These are phyloP conservation scores for Philereme vetulata DNA, from an alignment of 2,888 invertebrate species.

Conservation along the genomic window DNA sequence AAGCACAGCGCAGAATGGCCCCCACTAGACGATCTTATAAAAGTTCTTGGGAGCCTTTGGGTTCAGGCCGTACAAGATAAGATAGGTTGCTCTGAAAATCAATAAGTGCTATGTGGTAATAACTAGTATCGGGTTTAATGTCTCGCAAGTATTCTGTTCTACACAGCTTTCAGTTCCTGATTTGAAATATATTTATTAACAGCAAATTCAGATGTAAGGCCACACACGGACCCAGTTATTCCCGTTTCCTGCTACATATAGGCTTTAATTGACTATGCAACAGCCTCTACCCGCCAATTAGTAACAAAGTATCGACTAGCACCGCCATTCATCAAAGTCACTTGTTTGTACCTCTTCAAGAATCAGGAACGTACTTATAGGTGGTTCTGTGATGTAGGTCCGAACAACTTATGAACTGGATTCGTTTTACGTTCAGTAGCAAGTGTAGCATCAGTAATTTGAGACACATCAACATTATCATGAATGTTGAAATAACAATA, in stretches of 20 bases:
- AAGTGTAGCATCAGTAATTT: too few relatives aligned
- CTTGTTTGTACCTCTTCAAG: slow-evolving; percentile 21
- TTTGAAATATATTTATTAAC: neutral
- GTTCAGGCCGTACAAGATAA: too few relatives aligned
- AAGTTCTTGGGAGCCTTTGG: too few relatives aligned
- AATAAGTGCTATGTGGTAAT: too few relatives aligned
- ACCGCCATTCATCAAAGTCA: slow-evolving; percentile 26
- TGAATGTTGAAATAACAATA: too few relatives aligned
- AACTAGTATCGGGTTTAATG: too few relatives aligned
- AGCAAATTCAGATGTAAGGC: slow-evolving; percentile 10
- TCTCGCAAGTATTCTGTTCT: neutral
- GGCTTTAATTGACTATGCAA: slow-evolving; percentile 29
- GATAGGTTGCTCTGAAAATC: neutral
- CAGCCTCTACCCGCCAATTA: slow-evolving; percentile 28
- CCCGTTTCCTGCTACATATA: slow-evolving; percentile 19
- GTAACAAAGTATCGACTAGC: slow-evolving; percentile 22
- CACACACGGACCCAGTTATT: slow-evolving; percentile 14
- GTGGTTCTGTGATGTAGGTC: slow-evolving; percentile 5
- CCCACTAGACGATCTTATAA: too few relatives aligned
- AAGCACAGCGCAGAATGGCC: too few relatives aligned
- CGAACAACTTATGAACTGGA: neutral
- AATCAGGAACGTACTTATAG: slow-evolving; percentile 10
- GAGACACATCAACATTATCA: too few relatives aligned
- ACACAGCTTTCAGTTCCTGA: too few relatives aligned
- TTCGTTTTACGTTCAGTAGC: too few relatives aligned